phyloP scores from a whole-genome alignment of 53 echinoderm and acorn worm species.

The Zoroaster sp. region DNA sequence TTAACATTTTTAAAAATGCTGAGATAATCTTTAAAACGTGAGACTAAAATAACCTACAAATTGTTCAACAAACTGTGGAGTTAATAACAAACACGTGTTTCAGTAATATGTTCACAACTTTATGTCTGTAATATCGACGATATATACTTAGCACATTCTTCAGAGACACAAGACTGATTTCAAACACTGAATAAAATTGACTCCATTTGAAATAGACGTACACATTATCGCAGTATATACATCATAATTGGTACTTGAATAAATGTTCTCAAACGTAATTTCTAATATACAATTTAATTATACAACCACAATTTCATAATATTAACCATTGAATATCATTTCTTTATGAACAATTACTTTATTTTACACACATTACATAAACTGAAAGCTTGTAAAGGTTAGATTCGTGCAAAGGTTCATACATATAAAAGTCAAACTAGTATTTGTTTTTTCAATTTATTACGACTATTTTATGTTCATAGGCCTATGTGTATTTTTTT shows the following conservation, averaged over 20 bases:
- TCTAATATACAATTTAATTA: slow-evolving; percentile 45
- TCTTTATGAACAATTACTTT: not conserved
- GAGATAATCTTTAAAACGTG: no score
- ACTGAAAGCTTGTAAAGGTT: not conserved
- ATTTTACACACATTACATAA: not conserved
- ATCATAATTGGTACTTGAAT: slow-evolving; percentile 2
- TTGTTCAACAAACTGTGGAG: no score
- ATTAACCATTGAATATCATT: slow-evolving; percentile 2
- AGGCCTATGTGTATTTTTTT: no score
- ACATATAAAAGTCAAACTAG: not conserved
- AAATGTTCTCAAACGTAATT: not conserved
- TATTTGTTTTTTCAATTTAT: not conserved
- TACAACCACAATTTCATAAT: slow-evolving; percentile 18
- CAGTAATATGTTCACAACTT: not conserved
- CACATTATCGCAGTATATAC: not conserved
- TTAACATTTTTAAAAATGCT: no score
- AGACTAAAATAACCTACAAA: no score
- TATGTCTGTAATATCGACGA: not conserved
- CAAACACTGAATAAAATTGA: not conserved
- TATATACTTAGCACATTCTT: not conserved
- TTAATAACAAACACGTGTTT: no score
- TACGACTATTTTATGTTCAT: not conserved
- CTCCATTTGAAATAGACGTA: not conserved
- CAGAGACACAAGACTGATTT: not conserved
- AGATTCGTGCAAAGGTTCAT: not conserved